Evolutionary conservation across 2,113 vertebrate genomes (phyloP).

Genomic region (Lycaon pictus): DNA sequence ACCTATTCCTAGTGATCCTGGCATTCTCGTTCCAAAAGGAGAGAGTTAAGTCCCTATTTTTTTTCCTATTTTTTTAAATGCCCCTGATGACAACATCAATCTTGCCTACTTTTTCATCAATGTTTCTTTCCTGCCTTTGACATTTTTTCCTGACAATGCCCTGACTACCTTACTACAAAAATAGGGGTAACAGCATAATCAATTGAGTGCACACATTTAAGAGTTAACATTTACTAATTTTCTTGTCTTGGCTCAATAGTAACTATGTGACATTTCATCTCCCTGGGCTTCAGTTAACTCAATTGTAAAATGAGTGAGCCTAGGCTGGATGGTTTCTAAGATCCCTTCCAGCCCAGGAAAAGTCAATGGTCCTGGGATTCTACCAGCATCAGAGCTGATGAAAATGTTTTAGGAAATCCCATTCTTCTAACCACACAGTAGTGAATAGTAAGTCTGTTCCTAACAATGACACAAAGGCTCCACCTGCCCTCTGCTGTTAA

Average conservation of each 20-base stretch:
- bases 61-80: no score
- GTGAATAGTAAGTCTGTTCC: background rate
- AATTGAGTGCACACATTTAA: background rate
- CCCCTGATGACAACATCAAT: background rate
- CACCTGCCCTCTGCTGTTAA: background rate
- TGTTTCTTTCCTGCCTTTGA: background rate
- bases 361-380: background rate
- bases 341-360: background rate
- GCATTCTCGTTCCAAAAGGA: background rate
- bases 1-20: background rate
- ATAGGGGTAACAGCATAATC: background rate
- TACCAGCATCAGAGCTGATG: background rate
- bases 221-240: background rate
- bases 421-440: background rate
- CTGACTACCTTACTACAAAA: background rate
- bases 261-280: slow-evolving; percentile 31
- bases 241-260: slow-evolving; percentile 11
- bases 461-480: background rate
- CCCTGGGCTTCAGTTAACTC: background rate
- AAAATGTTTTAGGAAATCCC: slow-evolving; percentile 1
- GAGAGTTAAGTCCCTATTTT: background rate
- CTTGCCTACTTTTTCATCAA: background rate
- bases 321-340: background rate
- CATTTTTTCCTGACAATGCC: background rate
- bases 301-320: slow-evolving; percentile 3